These are phyloP conservation scores for Phylloscopus trochilus DNA, from an alignment of 2,113 vertebrate genomes.

Conservation along the genomic window DNA sequence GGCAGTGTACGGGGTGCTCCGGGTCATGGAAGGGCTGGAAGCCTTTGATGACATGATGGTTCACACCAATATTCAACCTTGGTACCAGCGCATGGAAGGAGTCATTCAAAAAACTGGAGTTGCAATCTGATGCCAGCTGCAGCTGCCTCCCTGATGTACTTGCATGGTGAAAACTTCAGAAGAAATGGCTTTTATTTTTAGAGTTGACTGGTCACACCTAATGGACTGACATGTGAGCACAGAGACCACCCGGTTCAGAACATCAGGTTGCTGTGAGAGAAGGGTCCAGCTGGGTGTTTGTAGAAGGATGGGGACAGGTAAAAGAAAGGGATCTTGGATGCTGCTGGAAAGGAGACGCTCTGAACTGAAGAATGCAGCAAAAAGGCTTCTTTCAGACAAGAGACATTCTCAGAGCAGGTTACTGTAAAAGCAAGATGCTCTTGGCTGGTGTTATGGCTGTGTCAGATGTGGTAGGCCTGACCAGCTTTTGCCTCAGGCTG, in stretches of 20 bases:
- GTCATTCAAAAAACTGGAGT: constrained; percentile 59
- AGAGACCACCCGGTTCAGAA: background rate
- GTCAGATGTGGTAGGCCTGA: background rate
- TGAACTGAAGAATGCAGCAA: background rate
- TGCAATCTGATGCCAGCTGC: background rate
- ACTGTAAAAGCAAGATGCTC: background rate
- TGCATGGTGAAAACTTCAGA: background rate
- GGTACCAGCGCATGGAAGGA: constrained; percentile 88
- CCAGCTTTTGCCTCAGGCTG: background rate
- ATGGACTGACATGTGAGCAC: background rate
- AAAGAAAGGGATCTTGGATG: background rate
- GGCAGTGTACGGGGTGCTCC: constrained; percentile 93
- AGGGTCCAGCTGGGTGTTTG: background rate
- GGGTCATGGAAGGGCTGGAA: constrained; percentile 94
- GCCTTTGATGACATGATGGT: constrained; percentile 93
- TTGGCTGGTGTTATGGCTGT: background rate
- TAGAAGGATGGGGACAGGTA: background rate
- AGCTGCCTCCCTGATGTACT: background rate
- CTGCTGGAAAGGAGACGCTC: background rate
- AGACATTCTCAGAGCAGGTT: background rate
- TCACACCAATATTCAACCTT: constrained; percentile 85
- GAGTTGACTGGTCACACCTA: background rate
- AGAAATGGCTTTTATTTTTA: background rate
- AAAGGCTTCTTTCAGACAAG: background rate
- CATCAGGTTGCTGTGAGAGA: background rate